Evolutionary conservation across 2,888 invertebrate genomes (phyloP).

Genomic region (Melieria picta): DNA sequence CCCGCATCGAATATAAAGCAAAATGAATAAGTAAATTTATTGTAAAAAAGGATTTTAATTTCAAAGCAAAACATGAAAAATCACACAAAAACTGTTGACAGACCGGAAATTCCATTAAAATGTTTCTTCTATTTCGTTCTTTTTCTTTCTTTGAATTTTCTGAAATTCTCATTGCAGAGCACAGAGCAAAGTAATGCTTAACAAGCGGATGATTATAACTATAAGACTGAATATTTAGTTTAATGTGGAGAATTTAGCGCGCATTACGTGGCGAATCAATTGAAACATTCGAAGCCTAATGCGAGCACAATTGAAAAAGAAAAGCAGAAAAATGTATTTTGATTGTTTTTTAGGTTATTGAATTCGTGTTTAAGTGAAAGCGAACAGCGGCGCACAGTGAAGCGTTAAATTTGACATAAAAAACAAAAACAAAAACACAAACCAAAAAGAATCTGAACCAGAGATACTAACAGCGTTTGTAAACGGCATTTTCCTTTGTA

Average conservation of each 20-base stretch:
- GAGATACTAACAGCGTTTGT: too few relatives aligned
- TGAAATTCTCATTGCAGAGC: constrained; percentile 57
- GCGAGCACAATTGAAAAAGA: constrained; percentile 3
- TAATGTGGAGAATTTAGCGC: constrained; percentile 46
- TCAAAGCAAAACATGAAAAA: constrained; percentile 30
- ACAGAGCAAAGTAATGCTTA: constrained; percentile 64
- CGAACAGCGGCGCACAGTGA: too few relatives aligned
- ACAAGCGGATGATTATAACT: constrained; percentile 65
- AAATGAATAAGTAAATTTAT: too few relatives aligned
- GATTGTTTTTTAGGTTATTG: not conserved
- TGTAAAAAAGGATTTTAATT: not conserved
- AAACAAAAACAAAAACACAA: constrained; percentile 21
- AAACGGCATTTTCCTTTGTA: too few relatives aligned
- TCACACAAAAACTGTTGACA: not conserved
- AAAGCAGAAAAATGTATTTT: constrained; percentile 7
- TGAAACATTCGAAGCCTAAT: constrained; percentile 1
- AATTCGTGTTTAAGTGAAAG: not conserved
- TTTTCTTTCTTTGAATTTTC: constrained; percentile 37
- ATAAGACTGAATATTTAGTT: constrained; percentile 66
- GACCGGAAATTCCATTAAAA: constrained; percentile 34
- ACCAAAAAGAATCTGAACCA: too few relatives aligned
- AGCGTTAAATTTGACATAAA: not conserved
- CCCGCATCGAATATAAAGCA: not conserved
- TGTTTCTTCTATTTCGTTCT: constrained; percentile 32
- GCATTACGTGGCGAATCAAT: constrained; percentile 33